Percentiles rank a stretch among this genome's conserved stretches.
Evolutionary conservation across 2,888 invertebrate species (phyloP).

Genomic region (Drosophila neonasuta): DNA sequence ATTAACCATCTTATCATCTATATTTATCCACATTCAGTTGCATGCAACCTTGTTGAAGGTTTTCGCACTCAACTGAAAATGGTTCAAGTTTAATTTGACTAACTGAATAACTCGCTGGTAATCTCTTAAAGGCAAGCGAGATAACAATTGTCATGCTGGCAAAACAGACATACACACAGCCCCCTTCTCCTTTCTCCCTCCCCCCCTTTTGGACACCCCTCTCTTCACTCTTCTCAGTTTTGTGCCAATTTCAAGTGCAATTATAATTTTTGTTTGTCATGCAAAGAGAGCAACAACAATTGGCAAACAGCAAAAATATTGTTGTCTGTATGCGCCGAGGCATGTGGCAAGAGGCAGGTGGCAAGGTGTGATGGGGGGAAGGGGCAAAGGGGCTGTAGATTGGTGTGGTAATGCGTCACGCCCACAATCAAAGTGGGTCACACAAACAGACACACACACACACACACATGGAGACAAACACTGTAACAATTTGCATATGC

Average conservation of each 20-base stretch:
- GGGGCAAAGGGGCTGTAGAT: constrained; percentile 2
- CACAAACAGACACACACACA: constrained; percentile 8
- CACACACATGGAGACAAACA: background rate
- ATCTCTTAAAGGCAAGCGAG: constrained; percentile 40
- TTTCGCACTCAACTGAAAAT: constrained; percentile 14
- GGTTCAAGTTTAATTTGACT: constrained; percentile 45
- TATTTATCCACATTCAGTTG: background rate
- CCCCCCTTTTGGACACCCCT: background rate
- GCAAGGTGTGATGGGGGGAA: background rate
- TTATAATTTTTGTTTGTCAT: constrained; percentile 76
- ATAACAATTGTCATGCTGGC: constrained; percentile 52
- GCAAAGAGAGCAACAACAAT: constrained; percentile 60
- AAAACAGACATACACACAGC: background rate
- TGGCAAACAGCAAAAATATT: constrained; percentile 47
- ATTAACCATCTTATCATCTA: constrained; percentile 1
- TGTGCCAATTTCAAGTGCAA: constrained; percentile 74
- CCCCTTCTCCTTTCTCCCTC: background rate
- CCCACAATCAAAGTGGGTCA: constrained; percentile 74
- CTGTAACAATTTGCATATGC: constrained; percentile 72
- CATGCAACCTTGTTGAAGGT: background rate
- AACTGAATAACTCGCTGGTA: constrained; percentile 30
- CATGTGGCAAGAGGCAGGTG: background rate
- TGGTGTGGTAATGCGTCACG: constrained; percentile 39
- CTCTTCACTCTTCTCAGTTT: background rate
- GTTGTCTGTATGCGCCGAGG: constrained; percentile 19